Conservation (phyloP, 2,113 vertebrate genomes). For the Amblyornis subalaris region DNA sequence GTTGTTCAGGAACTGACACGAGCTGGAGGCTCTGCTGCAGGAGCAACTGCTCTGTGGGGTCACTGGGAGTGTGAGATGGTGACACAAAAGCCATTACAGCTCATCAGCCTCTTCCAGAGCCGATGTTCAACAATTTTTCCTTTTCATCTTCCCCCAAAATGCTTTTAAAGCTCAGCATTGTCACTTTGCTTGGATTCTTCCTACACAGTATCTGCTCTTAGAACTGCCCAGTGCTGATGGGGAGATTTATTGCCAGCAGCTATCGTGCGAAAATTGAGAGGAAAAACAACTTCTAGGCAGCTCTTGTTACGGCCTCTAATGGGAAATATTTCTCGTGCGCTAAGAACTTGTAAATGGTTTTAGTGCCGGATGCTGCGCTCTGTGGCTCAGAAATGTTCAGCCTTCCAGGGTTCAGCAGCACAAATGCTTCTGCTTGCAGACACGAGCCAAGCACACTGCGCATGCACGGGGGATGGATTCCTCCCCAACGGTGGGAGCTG, state of each 20-base stretch:
- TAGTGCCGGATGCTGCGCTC: background rate
- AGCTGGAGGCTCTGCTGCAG: background rate
- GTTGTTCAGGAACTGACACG: background rate
- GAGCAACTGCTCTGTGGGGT: background rate
- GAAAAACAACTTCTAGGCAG: slow-evolving; percentile 17
- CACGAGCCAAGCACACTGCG: rapidly evolving
- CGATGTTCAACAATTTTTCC: background rate
- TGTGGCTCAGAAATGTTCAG: background rate
- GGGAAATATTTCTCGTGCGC: background rate
- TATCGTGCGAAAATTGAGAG: background rate
- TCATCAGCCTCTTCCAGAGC: background rate
- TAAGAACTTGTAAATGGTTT: slow-evolving; percentile 12
- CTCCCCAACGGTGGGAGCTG: rapidly evolving
- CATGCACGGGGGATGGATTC: rapidly evolving
- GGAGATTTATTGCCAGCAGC: background rate
- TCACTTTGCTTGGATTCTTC: background rate
- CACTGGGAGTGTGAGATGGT: background rate
- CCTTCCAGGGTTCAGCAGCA: background rate
- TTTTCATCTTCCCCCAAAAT: background rate
- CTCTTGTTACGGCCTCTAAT: background rate
- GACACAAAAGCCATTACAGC: background rate
- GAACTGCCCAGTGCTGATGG: background rate
- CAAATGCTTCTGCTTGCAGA: background rate
- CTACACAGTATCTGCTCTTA: background rate
- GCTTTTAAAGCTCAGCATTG: background rate